Base-by-base conservation (phyloP, 2,888 invertebrate species). In the Stictocephala bisonia region DNA sequence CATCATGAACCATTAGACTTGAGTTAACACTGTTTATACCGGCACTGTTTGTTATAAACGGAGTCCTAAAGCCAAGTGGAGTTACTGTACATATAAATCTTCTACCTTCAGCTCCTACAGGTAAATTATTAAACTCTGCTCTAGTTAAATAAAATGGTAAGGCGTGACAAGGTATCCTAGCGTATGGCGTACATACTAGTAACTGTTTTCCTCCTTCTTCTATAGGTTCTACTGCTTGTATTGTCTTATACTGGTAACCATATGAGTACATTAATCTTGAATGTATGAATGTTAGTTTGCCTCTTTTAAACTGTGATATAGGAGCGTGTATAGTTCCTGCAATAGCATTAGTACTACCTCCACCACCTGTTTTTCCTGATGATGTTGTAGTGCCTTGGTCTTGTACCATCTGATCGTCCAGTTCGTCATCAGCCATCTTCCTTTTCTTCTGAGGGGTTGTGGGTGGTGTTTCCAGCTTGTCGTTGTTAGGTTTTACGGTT, bases 61-160 rank as follows among this genome's bases (percentile, higher is more conserved):
- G 60, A 11, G 60, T 60, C 13, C 60, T 35, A 27, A 40, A 60
- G 2, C 40, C 60, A 1, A 60, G 2, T 13, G 60, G 40, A 22
- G 18, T 18, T 1, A 40, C 40, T 1, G 7, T 9, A 22, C 18
- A 18, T 1, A 40, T 20, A 40, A 18, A 60, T 40, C 2, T 60
- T 15, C 20, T 18, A 1, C 18, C 18, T 40, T 60, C 40, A 40
- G 35, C 22, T 13, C 60, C 60, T 2, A 60, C 13, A 3, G 60
- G 60, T 20, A 60, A 26, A 15, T 60, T 60, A 22, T 35, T 26
- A 26, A 60, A 60, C 24, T 60, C 60, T 1, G 60, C 26, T 13
- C 20, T 35, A 11, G 60, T 40, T n/a, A 35, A n/a, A 40, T 60
- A 60, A 22, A 60, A 60, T 40, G 58, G 58, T 15, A 58, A 15